phyloP scores from a whole-genome alignment of 2,113 vertebrate genomes.

The Holacanthus passer region DNA sequence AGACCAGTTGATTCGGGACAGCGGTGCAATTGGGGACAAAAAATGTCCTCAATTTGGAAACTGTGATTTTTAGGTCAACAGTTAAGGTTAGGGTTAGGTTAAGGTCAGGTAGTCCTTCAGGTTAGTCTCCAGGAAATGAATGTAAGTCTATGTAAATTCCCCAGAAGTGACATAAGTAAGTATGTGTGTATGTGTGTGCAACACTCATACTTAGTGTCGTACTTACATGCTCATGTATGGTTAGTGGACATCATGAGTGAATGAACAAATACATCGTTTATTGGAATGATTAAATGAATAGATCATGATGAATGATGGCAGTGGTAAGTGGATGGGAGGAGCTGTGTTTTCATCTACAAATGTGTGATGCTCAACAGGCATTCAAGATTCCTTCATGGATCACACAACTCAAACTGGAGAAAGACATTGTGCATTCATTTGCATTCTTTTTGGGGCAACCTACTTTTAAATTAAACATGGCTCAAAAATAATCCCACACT shows the following conservation, averaged over 20 bases:
- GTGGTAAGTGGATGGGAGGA: background rate
- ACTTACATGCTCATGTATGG: no score
- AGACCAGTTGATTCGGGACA: no score
- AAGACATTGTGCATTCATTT: background rate
- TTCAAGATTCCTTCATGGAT: slow-evolving; percentile 7
- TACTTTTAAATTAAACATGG: background rate
- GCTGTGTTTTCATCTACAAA: slow-evolving; percentile 6
- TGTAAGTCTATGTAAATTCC: no score
- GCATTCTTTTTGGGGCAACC: background rate
- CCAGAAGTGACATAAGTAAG: no score
- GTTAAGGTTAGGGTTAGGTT: no score
- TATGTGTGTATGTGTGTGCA: slow-evolving; percentile 5
- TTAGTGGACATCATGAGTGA: slow-evolving; percentile 11
- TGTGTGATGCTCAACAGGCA: background rate
- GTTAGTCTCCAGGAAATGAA: no score
- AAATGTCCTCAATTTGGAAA: no score
- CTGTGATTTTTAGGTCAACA: no score
- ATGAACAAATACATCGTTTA: background rate
- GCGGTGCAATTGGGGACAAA: no score
- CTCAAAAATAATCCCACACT: background rate
- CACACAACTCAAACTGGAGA: background rate
- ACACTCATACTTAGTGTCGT: no score
- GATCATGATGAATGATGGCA: slow-evolving; percentile 7
- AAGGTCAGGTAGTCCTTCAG: no score
- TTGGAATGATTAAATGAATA: background rate